Percentiles rank a stretch among this genome's conserved stretches.
These are phyloP conservation scores for Eidolon helvum DNA, from an alignment of 2,113 vertebrate genomes.

Conservation along the genomic window DNA sequence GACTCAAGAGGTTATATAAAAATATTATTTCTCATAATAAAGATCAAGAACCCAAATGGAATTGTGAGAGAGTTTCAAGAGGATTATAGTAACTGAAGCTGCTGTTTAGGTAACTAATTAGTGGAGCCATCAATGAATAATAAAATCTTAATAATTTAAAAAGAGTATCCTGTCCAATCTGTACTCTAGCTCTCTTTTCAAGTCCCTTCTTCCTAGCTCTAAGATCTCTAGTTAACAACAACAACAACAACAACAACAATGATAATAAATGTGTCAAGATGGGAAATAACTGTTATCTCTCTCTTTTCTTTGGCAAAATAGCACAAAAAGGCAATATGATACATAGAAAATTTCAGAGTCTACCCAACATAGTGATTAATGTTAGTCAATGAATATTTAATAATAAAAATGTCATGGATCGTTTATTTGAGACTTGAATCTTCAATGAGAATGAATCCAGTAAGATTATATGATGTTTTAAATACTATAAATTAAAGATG, in stretches of 20 bases:
- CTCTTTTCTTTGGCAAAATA: background rate
- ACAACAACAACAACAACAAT: background rate
- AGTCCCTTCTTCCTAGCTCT: background rate
- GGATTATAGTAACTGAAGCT: background rate
- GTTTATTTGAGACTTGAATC: background rate
- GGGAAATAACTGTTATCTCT: background rate
- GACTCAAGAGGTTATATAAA: constrained; percentile 31
- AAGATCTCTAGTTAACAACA: background rate
- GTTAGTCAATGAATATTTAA: background rate
- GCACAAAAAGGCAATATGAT: background rate
- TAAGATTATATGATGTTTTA: background rate
- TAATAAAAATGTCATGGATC: constrained; percentile 4
- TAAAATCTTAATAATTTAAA: background rate
- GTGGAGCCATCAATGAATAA: background rate
- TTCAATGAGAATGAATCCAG: background rate
- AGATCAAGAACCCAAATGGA: background rate
- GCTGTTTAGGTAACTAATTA: background rate
- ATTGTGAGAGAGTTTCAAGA: background rate
- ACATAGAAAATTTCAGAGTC: background rate
- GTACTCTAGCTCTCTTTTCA: background rate
- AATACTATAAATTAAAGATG: background rate
- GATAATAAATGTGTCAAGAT: background rate
- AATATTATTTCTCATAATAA: constrained; percentile 18
- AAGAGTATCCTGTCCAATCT: background rate
- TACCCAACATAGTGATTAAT: background rate